Evolutionary conservation across 1,140 invertebrate species (phyloP), one percentile per base, ranked within the genome.

Genomic region (Globodera ellingtonae): DNA sequence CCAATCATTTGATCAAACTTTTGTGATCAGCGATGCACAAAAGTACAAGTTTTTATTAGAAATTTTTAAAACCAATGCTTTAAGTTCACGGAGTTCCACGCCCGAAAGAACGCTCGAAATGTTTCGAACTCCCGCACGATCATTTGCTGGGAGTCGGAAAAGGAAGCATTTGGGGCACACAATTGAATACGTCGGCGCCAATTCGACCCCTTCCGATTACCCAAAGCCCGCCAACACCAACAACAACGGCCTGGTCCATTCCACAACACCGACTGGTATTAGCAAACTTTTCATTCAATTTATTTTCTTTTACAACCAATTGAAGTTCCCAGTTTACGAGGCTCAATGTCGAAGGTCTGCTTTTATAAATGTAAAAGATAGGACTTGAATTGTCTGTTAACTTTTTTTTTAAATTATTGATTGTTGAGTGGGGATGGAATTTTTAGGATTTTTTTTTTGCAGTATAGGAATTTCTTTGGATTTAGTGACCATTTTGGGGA

Each of bases 271-370:
- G 4, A 15, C 48, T 6, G 46, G 73, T 75, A 56, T 75, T 15
- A 7, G 4, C 15, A 48, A 56, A 52, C 4, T 18, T 56, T 75
- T 1, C 35, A 1, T 48, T 50, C 52, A 48, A 46, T 69, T 35
- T 35, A 9, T 3, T 77, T 69, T 4, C 5, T 6, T 35, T 77
- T n/a, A n/a, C 10, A n/a, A 52, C 62, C 62, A 71, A 69, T 70
- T 78, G 13, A 59, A 83, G 83, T 74, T 15, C 83, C 83, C 65
- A 81, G 75, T 62, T 72, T 86, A n/a, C 83, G 83, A 0, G 83
- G 83, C 35, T 84, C 83, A 13, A 85, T 85, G 86, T 87, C 85
- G 8, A 81, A 69, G 59, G 56, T 18, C 15, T 18, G 56, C 18
- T 62, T 62, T 9, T 7, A 52, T 52, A 13, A 52, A 52, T 7